Conservation (phyloP, 2,797 vertebrate genomes). For the Trachurus trachurus region DNA sequence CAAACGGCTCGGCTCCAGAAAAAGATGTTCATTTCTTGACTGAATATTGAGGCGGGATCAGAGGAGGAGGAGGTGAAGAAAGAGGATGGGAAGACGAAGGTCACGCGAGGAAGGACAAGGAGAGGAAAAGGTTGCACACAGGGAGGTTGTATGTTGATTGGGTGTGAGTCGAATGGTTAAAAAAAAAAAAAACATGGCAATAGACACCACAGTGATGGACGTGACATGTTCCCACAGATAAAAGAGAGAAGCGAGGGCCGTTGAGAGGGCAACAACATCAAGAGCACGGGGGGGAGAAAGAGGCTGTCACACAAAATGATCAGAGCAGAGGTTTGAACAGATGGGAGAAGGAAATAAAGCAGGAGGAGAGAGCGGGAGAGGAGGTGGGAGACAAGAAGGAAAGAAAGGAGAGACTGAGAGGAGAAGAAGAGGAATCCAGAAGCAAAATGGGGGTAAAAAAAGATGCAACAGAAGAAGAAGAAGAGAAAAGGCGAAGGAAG, state of each 20-base stretch:
- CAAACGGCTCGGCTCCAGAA: background rate
- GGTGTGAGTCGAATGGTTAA: too few species aligned
- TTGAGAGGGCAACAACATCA: constrained; percentile 20
- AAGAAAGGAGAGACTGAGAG: background rate
- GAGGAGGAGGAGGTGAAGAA: background rate
- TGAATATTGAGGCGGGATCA: background rate
- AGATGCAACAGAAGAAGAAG: fast-evolving
- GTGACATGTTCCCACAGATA: constrained; percentile 11
- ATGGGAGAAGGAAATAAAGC: constrained; percentile 6
- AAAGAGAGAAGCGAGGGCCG: background rate
- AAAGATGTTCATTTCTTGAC: background rate
- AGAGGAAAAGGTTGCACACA: background rate
- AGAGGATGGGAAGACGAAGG: background rate
- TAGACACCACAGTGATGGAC: constrained; percentile 24
- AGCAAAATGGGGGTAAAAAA: background rate
- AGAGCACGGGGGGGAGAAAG: background rate
- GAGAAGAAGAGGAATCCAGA: background rate
- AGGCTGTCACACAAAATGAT: constrained; percentile 35
- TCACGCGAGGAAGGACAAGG: background rate
- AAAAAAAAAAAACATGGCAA: background rate
- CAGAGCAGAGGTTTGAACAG: constrained; percentile 23
- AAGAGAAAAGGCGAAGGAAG: background rate
- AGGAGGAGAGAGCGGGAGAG: background rate
- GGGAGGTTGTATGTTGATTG: background rate
- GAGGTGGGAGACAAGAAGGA: background rate